Evolutionary conservation across 2,113 vertebrate genomes (phyloP), one percentile per base, ranked within the genome.

Genomic region (Hylia prasina): DNA sequence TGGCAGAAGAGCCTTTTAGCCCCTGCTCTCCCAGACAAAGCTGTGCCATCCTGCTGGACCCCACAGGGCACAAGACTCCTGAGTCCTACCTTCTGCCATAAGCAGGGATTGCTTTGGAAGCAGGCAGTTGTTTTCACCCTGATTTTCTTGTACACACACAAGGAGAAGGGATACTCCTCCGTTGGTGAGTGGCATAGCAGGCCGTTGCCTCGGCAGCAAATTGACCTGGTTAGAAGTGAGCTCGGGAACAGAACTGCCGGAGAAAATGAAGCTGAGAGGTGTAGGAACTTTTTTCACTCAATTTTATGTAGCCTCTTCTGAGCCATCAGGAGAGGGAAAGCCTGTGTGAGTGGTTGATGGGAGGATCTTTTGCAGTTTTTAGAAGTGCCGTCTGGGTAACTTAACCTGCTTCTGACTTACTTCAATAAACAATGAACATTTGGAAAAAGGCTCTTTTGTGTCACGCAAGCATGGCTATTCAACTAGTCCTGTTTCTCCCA

Each of bases 181-280:
- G 28, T 27, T 87, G 77, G 47, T 89, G 69, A 77, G 72, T 1
- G 3, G 68, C 80, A 37, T 78, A 83, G 57, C 68, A 88, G 53
- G 53, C 75, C 0, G 23, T 97, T 95, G 35, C 75, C 95, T 81
- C 48, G 23, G 93, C 65, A 96, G 82, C 86, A 56, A 72, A 60
- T n/a, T 76, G 89, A 72, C 90, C 83, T 89, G 85, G 28, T 85
- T 89, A 72, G 35, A 76, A 91, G 66, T 50, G 44, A 95, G 64
- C 56, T 78, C 60, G 95, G 84, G 48, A 82, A 64, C 35, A 81
- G 69, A 92, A 33, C 35, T 57, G 23, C 28, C 15, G 58, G 30
- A 94, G 11, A 22, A 93, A 89, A 40, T 37, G n/a, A 83, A 48
- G 11, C 78, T 70, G 65, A 93, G 66, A 73, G 11, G 30, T 42